phyloP scores from a whole-genome alignment of 2,888 invertebrate genomes.

The Trachelus stipa region DNA sequence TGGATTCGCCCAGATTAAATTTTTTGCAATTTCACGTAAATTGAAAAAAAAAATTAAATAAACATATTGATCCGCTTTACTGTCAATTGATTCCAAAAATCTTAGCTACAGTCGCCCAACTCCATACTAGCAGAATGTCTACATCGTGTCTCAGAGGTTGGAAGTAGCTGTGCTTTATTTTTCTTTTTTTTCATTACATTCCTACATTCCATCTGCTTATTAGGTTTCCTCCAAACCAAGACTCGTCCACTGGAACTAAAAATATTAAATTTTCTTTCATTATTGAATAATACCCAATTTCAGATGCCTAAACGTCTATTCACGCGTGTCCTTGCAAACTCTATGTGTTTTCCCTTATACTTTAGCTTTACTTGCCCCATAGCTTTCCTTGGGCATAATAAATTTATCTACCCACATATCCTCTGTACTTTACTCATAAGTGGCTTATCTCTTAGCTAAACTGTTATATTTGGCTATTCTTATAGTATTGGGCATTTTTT shows the following conservation, averaged over 20 bases:
- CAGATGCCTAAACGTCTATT: constrained; percentile 8
- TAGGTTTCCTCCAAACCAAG: constrained; percentile 16
- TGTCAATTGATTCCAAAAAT: constrained; percentile 4
- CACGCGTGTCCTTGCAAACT: constrained; percentile 12
- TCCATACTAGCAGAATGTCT: not conserved
- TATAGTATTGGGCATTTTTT: not conserved
- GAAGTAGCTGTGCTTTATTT: not conserved
- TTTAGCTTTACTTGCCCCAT: too few relatives aligned
- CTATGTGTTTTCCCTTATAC: constrained; percentile 4
- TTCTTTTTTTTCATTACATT: not conserved
- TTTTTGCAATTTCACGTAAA: constrained; percentile 2
- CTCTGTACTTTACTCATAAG: not conserved
- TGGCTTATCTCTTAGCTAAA: constrained; percentile 3
- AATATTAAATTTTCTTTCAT: constrained; percentile 64
- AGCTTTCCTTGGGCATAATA: too few relatives aligned
- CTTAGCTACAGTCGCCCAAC: not conserved
- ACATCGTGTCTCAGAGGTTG: constrained; percentile 12
- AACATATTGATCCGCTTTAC: constrained; percentile 2
- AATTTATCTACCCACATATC: too few relatives aligned
- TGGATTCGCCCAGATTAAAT: not conserved
- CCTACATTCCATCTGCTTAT: not conserved
- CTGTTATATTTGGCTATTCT: constrained; percentile 12
- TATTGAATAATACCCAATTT: constrained; percentile 15
- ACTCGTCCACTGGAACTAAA: constrained; percentile 65
- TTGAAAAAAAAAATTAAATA: constrained; percentile 7